A percentile compares a stretch with the other conserved stretches of the same genome.
Evolutionary conservation across 2,888 invertebrate genomes (phyloP).

Genomic region (Drosophila fulvimacula): DNA sequence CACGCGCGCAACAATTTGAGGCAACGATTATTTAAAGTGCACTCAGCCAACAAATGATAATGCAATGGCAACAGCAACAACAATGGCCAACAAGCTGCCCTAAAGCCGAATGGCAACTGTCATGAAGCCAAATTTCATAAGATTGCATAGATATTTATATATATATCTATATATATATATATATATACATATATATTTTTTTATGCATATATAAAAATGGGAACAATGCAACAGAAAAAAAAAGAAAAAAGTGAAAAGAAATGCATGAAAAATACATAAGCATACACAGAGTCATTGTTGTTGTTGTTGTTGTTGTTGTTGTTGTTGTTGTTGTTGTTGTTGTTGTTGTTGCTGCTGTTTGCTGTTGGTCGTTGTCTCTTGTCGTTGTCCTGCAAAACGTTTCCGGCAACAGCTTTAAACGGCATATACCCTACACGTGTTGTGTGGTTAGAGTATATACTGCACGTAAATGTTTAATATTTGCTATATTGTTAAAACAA

Average conservation of each 20-base stretch:
- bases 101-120: slow-evolving; percentile 57
- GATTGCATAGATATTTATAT: slow-evolving; percentile 45
- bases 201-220: slow-evolving; percentile 12
- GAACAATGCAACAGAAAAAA: background rate
- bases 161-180: background rate
- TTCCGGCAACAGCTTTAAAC: slow-evolving; percentile 21
- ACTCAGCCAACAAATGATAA: slow-evolving; percentile 77
- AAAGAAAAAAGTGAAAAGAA: slow-evolving; percentile 16
- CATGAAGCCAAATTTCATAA: slow-evolving; percentile 70
- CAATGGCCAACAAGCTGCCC: slow-evolving; percentile 42
- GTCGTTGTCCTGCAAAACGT: slow-evolving; percentile 24
- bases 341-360: slow-evolving; percentile 25
- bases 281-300: slow-evolving; percentile 18
- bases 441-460: background rate
- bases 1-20: slow-evolving; percentile 62
- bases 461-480: background rate
- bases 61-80: slow-evolving; percentile 49
- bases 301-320: slow-evolving; percentile 25
- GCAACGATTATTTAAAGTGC: slow-evolving; percentile 79
- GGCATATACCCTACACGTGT: background rate
- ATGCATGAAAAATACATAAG: slow-evolving; percentile 10
- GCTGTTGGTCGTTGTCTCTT: slow-evolving; percentile 22
- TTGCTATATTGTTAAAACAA: background rate
- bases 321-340: slow-evolving; percentile 23
- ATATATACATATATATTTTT: background rate